phyloP scores from a whole-genome alignment of 2,797 vertebrate genomes.

The Gymnothorax reevesii region DNA sequence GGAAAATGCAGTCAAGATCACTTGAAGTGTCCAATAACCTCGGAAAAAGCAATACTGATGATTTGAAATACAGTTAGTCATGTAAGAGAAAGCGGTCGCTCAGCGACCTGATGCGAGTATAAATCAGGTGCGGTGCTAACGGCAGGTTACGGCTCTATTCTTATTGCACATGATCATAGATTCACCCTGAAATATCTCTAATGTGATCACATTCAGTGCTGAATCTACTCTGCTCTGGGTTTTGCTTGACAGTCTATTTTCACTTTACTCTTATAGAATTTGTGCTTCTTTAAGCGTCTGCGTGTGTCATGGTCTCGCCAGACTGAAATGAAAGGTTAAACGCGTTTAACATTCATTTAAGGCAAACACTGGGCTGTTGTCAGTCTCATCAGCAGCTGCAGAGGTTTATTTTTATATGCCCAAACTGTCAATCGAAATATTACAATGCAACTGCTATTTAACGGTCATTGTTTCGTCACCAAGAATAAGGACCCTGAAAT shows the following conservation, averaged over 20 bases:
- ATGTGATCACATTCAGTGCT: background rate
- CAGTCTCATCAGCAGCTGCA: no score
- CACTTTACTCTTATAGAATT: background rate
- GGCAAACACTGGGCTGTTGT: background rate
- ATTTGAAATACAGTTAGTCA: background rate
- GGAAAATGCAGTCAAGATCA: background rate
- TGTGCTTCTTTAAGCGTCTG: background rate
- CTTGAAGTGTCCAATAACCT: constrained; percentile 1
- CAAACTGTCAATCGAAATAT: background rate
- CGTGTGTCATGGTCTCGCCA: background rate
- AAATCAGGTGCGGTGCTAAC: background rate
- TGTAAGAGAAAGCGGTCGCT: background rate
- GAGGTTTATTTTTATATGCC: background rate
- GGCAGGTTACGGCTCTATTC: background rate
- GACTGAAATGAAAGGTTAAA: background rate
- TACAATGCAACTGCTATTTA: background rate
- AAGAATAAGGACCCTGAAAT: background rate
- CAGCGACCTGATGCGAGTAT: background rate
- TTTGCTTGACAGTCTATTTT: background rate
- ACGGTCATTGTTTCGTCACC: background rate
- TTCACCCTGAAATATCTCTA: background rate
- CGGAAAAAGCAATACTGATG: background rate
- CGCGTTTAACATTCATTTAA: background rate
- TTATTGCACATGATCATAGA: background rate
- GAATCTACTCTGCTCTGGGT: background rate